phyloP scores from a whole-genome alignment of 1,140 invertebrate genomes.

The Diachasmimorpha longicaudata region DNA sequence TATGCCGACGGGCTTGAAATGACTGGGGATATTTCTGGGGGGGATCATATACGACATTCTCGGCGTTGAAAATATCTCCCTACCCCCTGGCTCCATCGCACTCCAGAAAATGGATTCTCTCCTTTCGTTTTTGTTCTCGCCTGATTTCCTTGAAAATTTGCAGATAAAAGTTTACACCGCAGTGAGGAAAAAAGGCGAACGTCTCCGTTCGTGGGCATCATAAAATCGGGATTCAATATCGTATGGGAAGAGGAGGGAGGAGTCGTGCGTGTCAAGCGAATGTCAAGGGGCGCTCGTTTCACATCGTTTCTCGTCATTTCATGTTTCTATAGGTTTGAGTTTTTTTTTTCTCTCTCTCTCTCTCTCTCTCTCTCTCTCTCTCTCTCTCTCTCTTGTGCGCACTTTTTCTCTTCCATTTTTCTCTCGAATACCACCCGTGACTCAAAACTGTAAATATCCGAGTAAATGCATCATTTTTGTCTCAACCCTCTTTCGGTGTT shows the following conservation, averaged over 20 bases:
- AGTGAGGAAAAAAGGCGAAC: slow-evolving; percentile 32
- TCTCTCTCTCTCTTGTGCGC: not conserved
- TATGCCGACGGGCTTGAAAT: not conserved
- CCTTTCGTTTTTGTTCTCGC: slow-evolving; percentile 30
- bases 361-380: not conserved
- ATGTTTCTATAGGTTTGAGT: slow-evolving; percentile 6
- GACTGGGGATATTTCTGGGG: not conserved
- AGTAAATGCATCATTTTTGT: slow-evolving; percentile 7
- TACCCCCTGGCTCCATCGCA: not conserved
- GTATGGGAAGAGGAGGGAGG: slow-evolving; percentile 32
- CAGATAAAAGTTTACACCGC: slow-evolving; percentile 58
- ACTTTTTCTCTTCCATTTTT: slow-evolving; percentile 11
- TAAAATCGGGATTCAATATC: slow-evolving; percentile 61
- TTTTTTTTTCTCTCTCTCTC: slow-evolving; percentile 3
- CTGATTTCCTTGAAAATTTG: slow-evolving; percentile 53
- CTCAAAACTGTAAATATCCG: slow-evolving; percentile 17
- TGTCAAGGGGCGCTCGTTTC: slow-evolving; percentile 51
- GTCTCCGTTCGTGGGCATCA: slow-evolving; percentile 41
- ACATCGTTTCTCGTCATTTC: slow-evolving; percentile 6
- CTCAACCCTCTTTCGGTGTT: not conserved
- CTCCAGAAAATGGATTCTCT: not conserved
- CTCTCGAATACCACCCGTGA: slow-evolving; percentile 11
- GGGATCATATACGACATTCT: slow-evolving; percentile 16
- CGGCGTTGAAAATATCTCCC: not conserved
- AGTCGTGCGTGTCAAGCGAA: slow-evolving; percentile 51